Evolutionary conservation across 2,888 invertebrate genomes (phyloP).

Genomic region (Malacosoma neustria): DNA sequence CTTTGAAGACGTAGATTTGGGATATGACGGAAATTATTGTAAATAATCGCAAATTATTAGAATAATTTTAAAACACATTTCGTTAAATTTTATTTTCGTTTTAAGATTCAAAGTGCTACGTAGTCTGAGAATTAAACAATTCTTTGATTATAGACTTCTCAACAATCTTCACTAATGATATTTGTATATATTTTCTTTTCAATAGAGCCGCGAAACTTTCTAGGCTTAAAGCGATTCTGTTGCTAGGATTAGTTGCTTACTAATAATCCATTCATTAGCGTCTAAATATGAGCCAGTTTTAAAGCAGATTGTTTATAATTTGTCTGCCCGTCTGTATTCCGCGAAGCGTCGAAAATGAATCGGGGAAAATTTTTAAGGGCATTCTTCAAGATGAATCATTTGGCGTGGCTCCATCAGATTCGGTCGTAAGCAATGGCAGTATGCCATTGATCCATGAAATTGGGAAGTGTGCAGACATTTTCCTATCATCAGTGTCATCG

Average conservation of each 20-base stretch:
- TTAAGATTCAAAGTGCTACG: no score
- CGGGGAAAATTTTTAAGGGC: slow-evolving; percentile 32
- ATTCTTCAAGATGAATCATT: slow-evolving; percentile 38
- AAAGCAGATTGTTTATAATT: not conserved
- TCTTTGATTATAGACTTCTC: no score
- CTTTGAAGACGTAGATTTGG: no score
- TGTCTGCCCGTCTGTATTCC: not conserved
- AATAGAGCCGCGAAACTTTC: no score
- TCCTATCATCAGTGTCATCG: not conserved
- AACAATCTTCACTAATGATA: no score
- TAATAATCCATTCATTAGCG: not conserved
- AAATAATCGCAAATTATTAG: no score
- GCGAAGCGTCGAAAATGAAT: slow-evolving; percentile 11
- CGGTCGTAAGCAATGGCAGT: not conserved
- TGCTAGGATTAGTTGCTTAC: not conserved
- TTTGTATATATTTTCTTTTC: no score
- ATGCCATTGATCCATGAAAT: slow-evolving; percentile 3
- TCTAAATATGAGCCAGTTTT: not conserved
- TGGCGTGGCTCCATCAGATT: slow-evolving; percentile 34
- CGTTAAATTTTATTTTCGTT: no score
- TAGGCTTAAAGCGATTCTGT: no score
- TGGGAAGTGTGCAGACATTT: not conserved
- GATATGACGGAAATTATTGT: no score
- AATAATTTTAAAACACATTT: no score
- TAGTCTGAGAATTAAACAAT: no score